These are phyloP conservation scores for Campoplex nolae DNA, from an alignment of 2,888 invertebrate genomes.

Conservation along the genomic window DNA sequence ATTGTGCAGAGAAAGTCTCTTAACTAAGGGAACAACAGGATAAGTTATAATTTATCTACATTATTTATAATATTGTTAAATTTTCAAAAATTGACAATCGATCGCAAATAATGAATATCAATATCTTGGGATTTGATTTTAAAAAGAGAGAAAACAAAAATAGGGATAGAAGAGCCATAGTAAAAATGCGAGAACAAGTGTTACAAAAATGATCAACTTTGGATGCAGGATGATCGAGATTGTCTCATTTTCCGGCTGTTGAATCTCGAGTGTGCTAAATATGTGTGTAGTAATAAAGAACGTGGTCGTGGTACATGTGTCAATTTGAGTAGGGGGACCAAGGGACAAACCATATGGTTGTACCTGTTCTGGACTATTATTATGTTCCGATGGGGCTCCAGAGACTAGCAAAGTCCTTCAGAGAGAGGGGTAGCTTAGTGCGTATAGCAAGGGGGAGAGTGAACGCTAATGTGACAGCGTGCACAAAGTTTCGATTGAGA, in stretches of 20 bases:
- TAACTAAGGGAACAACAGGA: neutral
- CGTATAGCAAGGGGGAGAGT: slow-evolving; percentile 55
- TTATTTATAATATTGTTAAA: neutral
- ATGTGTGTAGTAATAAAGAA: slow-evolving; percentile 76
- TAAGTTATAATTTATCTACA: neutral
- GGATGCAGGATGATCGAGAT: slow-evolving; percentile 75
- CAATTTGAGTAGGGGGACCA: slow-evolving; percentile 14
- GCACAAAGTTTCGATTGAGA: slow-evolving; percentile 33
- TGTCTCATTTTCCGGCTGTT: slow-evolving; percentile 82
- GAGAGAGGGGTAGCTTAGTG: slow-evolving; percentile 56
- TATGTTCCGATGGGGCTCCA: slow-evolving; percentile 81
- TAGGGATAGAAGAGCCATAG: neutral
- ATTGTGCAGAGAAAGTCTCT: neutral
- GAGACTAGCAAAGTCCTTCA: slow-evolving; percentile 55
- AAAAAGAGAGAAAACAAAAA: neutral
- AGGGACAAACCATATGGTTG: slow-evolving; percentile 80
- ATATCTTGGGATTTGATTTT: neutral
- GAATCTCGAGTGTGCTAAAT: slow-evolving; percentile 76
- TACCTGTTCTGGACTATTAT: slow-evolving; percentile 83
- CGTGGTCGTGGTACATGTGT: slow-evolving; percentile 47
- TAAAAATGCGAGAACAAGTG: slow-evolving; percentile 33
- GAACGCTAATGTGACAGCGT: slow-evolving; percentile 61
- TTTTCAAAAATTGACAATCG: neutral
- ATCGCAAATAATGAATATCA: neutral
- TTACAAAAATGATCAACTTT: slow-evolving; percentile 78